These are phyloP conservation scores for Odontothrips loti DNA, from an alignment of 2,888 invertebrate genomes.

Conservation along the genomic window DNA sequence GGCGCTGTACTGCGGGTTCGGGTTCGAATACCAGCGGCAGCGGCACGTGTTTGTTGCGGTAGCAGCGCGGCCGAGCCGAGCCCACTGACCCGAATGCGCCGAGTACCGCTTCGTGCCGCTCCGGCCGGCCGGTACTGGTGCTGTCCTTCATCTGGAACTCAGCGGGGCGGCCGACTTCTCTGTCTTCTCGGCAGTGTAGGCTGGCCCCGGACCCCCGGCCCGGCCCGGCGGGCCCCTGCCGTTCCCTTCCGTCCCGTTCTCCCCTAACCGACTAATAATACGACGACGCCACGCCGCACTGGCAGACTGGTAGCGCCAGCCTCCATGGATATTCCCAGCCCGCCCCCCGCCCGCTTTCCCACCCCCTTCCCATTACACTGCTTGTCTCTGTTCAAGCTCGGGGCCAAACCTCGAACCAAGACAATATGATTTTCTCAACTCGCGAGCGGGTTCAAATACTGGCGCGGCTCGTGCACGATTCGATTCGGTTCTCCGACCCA, in stretches of 20 bases:
- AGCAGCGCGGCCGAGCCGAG: too few species aligned
- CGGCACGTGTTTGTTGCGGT: too few species aligned
- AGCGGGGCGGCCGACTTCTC: too few species aligned
- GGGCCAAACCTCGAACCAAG: too few species aligned
- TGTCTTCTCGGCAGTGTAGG: background rate
- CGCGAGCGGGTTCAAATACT: too few species aligned
- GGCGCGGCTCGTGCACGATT: too few species aligned
- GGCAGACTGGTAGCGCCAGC: conserved; percentile 17
- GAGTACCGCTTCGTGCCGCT: background rate
- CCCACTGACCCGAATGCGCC: too few species aligned
- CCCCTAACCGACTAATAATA: background rate
- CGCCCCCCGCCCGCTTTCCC: background rate
- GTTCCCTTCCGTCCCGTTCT: background rate
- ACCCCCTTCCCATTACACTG: too few species aligned
- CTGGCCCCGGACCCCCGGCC: background rate
- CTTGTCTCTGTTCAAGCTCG: background rate
- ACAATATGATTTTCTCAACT: too few species aligned
- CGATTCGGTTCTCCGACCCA: too few species aligned
- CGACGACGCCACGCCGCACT: background rate
- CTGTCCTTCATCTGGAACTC: background rate
- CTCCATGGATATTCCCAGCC: conserved; percentile 12
- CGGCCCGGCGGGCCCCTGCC: background rate
- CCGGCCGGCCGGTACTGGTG: background rate
- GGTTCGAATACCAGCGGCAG: too few species aligned
- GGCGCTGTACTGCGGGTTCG: too few species aligned